Evolutionary conservation across 2,113 vertebrate species (phyloP).

Genomic region (Calonectris borealis): DNA sequence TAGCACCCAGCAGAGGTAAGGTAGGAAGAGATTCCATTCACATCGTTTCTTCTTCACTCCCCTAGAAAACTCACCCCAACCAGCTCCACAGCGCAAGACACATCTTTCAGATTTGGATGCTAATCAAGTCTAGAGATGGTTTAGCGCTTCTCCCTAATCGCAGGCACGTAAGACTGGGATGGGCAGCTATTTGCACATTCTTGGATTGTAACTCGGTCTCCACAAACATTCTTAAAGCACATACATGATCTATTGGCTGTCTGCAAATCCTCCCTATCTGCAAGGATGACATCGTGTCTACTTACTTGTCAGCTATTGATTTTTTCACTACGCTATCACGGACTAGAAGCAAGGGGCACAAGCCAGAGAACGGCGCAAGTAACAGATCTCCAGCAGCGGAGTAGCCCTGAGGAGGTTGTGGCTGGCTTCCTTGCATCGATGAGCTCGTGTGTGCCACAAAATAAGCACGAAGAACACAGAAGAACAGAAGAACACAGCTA

Average conservation of each 20-base stretch:
- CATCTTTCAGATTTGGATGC: background rate
- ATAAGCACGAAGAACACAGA: background rate
- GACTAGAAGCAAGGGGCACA: background rate
- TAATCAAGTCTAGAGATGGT: background rate
- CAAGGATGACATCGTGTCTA: constrained; percentile 50
- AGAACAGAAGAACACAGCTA: background rate
- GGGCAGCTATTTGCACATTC: constrained; percentile 2
- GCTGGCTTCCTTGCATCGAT: background rate
- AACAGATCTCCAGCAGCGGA: background rate
- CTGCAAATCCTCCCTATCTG: constrained; percentile 28
- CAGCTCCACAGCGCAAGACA: background rate
- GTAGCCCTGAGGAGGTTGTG: background rate
- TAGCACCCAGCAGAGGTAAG: background rate
- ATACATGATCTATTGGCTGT: constrained; percentile 18
- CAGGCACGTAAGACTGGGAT: background rate
- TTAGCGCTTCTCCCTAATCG: background rate
- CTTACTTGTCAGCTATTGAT: constrained; percentile 16
- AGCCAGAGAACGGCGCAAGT: background rate
- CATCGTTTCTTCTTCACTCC: background rate
- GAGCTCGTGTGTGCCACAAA: background rate
- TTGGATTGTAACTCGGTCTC: background rate
- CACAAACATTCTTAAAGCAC: constrained; percentile 26
- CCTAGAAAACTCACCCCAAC: background rate
- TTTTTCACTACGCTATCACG: background rate
- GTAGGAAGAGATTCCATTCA: background rate